Conservation (phyloP, 2,113 vertebrate genomes). For the Rhinopithecus roxellana region DNA sequence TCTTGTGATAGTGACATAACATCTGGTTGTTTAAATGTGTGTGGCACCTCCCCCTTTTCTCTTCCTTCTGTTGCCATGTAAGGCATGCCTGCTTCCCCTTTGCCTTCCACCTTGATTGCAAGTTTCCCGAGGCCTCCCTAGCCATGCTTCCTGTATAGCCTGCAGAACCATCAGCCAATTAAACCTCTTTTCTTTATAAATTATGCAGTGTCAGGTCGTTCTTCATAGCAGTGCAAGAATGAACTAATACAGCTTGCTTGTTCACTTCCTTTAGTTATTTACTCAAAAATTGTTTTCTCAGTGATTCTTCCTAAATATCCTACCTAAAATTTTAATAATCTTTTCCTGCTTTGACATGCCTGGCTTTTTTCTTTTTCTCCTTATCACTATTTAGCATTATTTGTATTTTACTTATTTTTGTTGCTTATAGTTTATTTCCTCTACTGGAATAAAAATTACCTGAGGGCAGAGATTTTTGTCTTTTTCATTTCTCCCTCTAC, state of each 20-base stretch:
- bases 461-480: neutral
- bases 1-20: too few relatives aligned
- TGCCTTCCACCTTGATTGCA: too few relatives aligned
- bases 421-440: neutral
- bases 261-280: neutral
- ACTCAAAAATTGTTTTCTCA: neutral
- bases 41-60: too few relatives aligned
- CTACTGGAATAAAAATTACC: neutral
- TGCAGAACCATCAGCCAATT: too few relatives aligned
- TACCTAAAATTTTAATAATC: neutral
- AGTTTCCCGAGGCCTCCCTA: too few relatives aligned
- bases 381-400: neutral
- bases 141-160: too few relatives aligned
- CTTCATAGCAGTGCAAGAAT: too few relatives aligned
- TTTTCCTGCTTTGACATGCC: neutral
- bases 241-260: neutral
- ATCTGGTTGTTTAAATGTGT: too few relatives aligned
- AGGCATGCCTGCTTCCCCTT: too few relatives aligned
- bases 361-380: neutral
- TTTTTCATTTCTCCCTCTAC: neutral
- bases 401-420: neutral
- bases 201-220: too few relatives aligned
- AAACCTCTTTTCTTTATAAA: too few relatives aligned
- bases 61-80: too few relatives aligned
- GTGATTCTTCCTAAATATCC: neutral